Percentiles rank a stretch among this genome's conserved stretches.
Conservation (phyloP, 2,113 vertebrate species). For the Aspidoscelis tigris region DNA sequence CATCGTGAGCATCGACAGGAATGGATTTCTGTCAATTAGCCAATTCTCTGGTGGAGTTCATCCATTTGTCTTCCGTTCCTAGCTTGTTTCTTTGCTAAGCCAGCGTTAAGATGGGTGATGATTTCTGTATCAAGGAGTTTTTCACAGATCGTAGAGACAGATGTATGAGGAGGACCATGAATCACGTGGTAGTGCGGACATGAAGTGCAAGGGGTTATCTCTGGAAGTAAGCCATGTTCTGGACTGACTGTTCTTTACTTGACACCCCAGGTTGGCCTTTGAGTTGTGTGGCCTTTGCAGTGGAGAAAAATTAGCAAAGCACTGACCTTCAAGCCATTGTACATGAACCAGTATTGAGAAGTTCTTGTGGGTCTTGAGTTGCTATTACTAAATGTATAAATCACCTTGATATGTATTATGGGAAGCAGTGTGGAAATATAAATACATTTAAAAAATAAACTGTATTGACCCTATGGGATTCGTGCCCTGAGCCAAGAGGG, state of each 20-base stretch:
- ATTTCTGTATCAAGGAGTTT: not conserved
- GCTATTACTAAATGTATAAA: no score
- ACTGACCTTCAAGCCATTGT: not conserved
- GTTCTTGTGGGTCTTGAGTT: no score
- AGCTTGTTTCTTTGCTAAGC: not conserved
- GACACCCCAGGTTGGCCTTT: not conserved
- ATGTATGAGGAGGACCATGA: not conserved
- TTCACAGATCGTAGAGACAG: not conserved
- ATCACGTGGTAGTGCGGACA: not conserved
- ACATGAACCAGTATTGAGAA: not conserved
- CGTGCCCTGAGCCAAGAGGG: no score
- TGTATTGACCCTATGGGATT: no score
- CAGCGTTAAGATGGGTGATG: not conserved
- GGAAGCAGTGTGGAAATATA: no score
- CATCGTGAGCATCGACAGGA: not conserved
- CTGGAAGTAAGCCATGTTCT: not conserved
- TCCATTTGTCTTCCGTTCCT: slow-evolving; percentile 1
- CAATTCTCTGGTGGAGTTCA: not conserved
- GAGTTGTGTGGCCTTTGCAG: not conserved
- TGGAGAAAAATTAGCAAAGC: not conserved
- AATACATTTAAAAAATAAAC: no score
- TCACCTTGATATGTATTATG: no score
- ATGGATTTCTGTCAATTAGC: slow-evolving; percentile 26
- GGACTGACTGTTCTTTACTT: not conserved
- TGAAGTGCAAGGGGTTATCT: not conserved